Base-by-base conservation (phyloP, 2,797 vertebrate species). In the Numenius phaeopus region DNA sequence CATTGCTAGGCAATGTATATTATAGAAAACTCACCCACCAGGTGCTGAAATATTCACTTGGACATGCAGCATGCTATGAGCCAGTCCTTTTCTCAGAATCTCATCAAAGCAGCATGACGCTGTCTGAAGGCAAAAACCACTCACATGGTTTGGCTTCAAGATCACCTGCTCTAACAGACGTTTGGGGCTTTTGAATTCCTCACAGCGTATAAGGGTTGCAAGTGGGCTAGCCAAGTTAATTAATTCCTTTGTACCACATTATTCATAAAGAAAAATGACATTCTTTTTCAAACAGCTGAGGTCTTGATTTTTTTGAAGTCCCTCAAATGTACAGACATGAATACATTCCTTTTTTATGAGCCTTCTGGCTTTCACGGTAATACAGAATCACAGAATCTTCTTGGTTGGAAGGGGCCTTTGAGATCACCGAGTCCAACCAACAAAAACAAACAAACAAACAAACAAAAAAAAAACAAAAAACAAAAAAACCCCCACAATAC, bases 21-120 rank as follows among this genome's bases (percentile, higher is more conserved):
- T 61, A 16, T 39, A 34, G 59, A 94, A 94, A 87, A 85, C 5
- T 77, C 71, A 89, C 62, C 67, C 90, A 65, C 40, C 29, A 88
- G 40, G 67, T 80, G 55, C 26, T 93, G 86, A 95, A 96, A 87
- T 77, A 92, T 61, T 94, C 57, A 73, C 37, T 70, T 73, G 61
- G 78, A 80, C 2, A 0, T 65, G 71, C 34, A 73, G 55, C 70
- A 49, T 64, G n/a, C 37, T 40, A 70, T 23, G 15, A 93, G 34
- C n/a, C 95, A 83, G 30, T 16, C 50, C 16, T 95, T 83, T 90
- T 59, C 77, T 87, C 83, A 84, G 85, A 87, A 59, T 76, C 77
- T 44, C 82, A 47, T 67, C 88, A 59, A 73, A 95, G 59, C 47
- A 72, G 30, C 37, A n/a, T 65, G 73, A 84, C 27, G 30, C 37